phyloP scores from a whole-genome alignment of 2,888 invertebrate species.

The Dryococelus australis region DNA sequence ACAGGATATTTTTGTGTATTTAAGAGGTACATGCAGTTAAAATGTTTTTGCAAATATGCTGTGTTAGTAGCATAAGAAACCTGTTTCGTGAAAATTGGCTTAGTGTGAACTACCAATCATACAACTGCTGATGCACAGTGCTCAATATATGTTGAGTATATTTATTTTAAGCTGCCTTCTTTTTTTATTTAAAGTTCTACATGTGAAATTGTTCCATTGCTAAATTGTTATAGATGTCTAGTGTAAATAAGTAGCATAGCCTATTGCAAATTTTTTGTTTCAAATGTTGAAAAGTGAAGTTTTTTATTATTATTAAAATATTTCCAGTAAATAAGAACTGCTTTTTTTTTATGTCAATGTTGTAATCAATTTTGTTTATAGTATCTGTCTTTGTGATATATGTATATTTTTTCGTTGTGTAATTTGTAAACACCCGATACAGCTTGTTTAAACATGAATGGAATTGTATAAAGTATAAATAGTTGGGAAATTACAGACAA shows the following conservation, averaged over 20 bases:
- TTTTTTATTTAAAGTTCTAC: background rate
- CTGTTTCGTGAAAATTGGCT: background rate
- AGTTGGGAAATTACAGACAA: no score
- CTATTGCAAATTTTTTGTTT: background rate
- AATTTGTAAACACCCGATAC: no score
- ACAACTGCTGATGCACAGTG: background rate
- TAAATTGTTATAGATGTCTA: background rate
- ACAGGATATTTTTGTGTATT: background rate
- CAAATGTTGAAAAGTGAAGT: background rate
- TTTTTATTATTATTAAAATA: background rate
- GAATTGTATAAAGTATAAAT: no score
- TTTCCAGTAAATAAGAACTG: background rate
- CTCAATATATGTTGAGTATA: background rate
- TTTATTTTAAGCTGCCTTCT: background rate
- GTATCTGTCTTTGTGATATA: no score
- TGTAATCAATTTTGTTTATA: background rate
- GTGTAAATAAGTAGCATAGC: background rate
- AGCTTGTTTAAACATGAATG: no score
- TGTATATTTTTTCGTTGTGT: no score
- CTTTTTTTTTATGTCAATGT: no score
- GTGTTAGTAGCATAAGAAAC: background rate
- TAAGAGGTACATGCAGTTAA: no score
- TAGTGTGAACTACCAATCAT: background rate
- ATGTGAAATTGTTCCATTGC: background rate
- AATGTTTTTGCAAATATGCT: background rate